Conservation (phyloP, 2,888 invertebrate genomes). For the Pantelozetes paolii region DNA sequence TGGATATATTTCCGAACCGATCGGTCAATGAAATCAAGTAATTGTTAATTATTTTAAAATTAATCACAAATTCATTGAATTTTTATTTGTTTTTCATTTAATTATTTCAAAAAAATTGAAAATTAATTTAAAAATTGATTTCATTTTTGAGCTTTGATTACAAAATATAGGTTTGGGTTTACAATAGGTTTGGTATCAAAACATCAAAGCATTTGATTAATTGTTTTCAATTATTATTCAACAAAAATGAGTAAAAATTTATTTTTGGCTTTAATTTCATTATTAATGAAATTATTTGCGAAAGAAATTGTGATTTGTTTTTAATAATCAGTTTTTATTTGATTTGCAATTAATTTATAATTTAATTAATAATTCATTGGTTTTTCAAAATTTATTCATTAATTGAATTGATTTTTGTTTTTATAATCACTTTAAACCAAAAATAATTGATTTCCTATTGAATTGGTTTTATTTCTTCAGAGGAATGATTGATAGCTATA, state of each 20-base stretch:
- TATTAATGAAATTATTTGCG: neutral
- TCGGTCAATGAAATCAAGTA: slow-evolving; percentile 25
- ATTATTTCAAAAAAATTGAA: neutral
- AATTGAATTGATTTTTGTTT: neutral
- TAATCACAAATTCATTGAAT: neutral
- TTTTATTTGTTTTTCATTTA: neutral
- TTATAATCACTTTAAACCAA: neutral
- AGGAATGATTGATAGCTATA: slow-evolving; percentile 26
- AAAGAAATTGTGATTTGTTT: neutral
- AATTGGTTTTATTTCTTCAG: slow-evolving; percentile 1
- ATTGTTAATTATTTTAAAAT: neutral
- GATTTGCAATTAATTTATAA: neutral
- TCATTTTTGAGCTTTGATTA: too few species aligned
- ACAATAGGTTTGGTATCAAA: too few species aligned
- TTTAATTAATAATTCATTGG: neutral
- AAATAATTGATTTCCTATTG: neutral
- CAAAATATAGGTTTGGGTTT: too few species aligned
- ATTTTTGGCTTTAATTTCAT: neutral
- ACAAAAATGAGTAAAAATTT: neutral
- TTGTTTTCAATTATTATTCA: too few species aligned
- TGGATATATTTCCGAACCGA: neutral
- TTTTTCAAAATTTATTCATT: neutral
- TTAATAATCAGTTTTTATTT: neutral
- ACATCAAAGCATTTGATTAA: too few species aligned
- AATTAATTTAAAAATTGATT: too few species aligned